phyloP scores from a whole-genome alignment of 2,888 invertebrate species.

The Hedya salicella region DNA sequence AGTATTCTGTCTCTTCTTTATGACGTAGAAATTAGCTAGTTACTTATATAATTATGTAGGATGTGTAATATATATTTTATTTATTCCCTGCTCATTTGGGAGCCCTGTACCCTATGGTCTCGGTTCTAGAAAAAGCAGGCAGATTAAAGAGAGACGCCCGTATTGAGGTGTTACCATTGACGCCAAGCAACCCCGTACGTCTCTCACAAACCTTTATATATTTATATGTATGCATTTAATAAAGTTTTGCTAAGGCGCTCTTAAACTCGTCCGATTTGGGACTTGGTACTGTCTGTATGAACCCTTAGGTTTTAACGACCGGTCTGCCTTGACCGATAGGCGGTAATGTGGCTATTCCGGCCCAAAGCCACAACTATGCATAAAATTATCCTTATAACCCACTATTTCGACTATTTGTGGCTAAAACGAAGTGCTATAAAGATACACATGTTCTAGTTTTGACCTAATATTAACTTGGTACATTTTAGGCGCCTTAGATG shows the following conservation, averaged over 20 bases:
- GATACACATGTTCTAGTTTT: neutral
- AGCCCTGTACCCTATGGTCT: conserved; percentile 75
- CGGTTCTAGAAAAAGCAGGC: conserved; percentile 83
- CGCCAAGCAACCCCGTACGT: conserved; percentile 84
- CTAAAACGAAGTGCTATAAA: neutral
- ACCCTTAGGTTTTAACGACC: conserved; percentile 37
- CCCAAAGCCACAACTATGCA: conserved; percentile 36
- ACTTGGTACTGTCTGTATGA: neutral
- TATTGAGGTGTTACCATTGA: conserved; percentile 81
- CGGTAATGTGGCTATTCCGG: conserved; percentile 43
- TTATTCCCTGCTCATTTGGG: conserved; percentile 80
- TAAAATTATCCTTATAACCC: conserved; percentile 40
- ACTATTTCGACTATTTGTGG: conserved; percentile 27
- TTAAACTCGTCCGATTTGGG: neutral
- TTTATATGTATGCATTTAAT: no score
- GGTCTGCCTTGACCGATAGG: conserved; percentile 53
- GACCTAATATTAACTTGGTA: neutral
- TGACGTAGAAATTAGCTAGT: no score
- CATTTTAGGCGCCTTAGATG: conserved; percentile 4
- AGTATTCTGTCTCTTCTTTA: no score
- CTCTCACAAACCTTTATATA: conserved; percentile 67
- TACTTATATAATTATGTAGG: no score
- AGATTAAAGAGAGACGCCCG: conserved; percentile 81
- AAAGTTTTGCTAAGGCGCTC: neutral
- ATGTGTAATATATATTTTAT: neutral